phyloP scores from a whole-genome alignment of 2,888 invertebrate species.

The Lycaena phlaeas region DNA sequence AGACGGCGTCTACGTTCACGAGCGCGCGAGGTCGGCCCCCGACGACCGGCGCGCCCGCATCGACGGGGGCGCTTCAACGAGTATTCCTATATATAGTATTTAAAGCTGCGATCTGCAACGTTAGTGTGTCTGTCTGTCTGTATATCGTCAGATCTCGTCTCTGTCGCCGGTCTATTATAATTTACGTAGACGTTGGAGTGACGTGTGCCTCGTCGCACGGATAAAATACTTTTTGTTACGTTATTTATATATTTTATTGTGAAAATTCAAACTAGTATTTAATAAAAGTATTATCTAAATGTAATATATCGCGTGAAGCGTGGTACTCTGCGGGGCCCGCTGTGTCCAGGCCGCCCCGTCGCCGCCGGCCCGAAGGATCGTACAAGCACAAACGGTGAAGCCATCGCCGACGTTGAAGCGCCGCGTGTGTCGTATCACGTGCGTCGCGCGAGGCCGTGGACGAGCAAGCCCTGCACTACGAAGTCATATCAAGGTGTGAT shows the following conservation, averaged over 20 bases:
- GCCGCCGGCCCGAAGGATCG: neutral
- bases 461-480: constrained; percentile 25
- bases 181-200: neutral
- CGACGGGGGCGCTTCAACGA: neutral
- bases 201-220: neutral
- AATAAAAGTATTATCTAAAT: neutral
- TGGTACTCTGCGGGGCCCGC: neutral
- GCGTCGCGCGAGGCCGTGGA: neutral
- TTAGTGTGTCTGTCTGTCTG: no score
- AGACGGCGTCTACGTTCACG: neutral
- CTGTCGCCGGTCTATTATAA: no score
- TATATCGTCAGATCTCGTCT: no score
- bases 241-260: constrained; percentile 1
- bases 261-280: neutral
- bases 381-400: neutral
- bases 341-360: neutral
- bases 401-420: no score
- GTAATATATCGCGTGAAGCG: constrained; percentile 16
- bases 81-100: no score
- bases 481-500: constrained; percentile 64
- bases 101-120: no score
- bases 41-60: neutral
- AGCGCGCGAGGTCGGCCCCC: no score
- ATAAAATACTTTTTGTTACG: constrained; percentile 1
- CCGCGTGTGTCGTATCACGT: no score